These are phyloP conservation scores for Zaprionus camerounensis DNA, from an alignment of 1,140 invertebrate species.

Conservation along the genomic window DNA sequence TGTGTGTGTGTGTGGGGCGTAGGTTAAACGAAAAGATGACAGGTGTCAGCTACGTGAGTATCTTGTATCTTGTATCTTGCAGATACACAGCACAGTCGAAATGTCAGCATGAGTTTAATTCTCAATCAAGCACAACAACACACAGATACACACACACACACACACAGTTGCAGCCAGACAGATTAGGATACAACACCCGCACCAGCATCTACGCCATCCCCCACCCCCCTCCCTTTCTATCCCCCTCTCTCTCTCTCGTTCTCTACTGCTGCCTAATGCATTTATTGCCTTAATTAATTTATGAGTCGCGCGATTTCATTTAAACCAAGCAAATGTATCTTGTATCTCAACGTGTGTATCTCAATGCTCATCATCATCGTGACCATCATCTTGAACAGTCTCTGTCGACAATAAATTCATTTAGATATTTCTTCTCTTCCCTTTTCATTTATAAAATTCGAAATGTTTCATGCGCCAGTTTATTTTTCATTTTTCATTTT, in stretches of 20 bases:
- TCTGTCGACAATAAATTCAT: conserved; percentile 69
- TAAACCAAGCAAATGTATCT: conserved; percentile 31
- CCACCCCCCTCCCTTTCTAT: not conserved
- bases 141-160: not conserved
- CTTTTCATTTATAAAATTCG: conserved; percentile 65
- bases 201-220: not conserved
- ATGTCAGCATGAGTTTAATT: conserved; percentile 37
- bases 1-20: conserved; percentile 5
- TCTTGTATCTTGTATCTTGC: conserved; percentile 11
- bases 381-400: not conserved
- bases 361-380: conserved; percentile 16
- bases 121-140: conserved; percentile 35
- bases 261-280: conserved; percentile 20
- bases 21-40: conserved; percentile 79
- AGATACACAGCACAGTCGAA: conserved; percentile 39
- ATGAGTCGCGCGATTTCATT: conserved; percentile 71
- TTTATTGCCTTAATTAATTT: conserved; percentile 75
- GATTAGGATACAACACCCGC: not conserved
- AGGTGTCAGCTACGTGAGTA: conserved; percentile 71
- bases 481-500: conserved; percentile 78
- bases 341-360: conserved; percentile 18
- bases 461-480: conserved; percentile 56
- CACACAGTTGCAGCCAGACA: not conserved
- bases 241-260: too few relatives aligned
- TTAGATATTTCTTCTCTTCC: conserved; percentile 21